phyloP scores from a whole-genome alignment of 2,797 vertebrate genomes.

The Triplophysa yarkandensis region DNA sequence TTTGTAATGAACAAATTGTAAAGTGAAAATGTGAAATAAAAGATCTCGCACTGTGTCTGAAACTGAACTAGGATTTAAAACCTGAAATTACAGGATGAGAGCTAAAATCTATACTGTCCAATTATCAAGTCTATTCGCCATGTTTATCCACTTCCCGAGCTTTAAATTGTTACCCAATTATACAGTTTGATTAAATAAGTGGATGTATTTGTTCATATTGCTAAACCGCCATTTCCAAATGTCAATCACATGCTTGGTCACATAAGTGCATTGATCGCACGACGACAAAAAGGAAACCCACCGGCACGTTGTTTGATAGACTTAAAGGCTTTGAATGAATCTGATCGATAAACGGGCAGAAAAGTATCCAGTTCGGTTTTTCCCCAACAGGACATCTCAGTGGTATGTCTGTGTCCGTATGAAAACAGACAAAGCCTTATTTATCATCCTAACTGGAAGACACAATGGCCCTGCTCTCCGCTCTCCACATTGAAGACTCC shows the following conservation, averaged over 20 bases:
- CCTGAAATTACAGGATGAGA: background rate
- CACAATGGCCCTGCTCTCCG: slow-evolving; percentile 49
- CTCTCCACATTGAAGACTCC: slow-evolving; percentile 53
- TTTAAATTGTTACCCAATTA: slow-evolving; percentile 34
- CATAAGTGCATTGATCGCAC: slow-evolving; percentile 46
- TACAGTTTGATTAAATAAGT: slow-evolving; percentile 47
- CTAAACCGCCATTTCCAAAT: slow-evolving; percentile 51
- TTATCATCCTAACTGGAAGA: slow-evolving; percentile 51
- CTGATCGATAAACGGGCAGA: slow-evolving; percentile 48
- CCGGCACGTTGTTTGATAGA: slow-evolving; percentile 48
- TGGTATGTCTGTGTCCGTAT: slow-evolving; percentile 50
- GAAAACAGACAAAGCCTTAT: slow-evolving; percentile 56
- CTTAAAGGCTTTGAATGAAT: slow-evolving; percentile 40
- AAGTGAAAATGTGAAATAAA: background rate
- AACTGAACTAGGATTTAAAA: slow-evolving; percentile 13
- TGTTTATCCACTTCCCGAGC: slow-evolving; percentile 26
- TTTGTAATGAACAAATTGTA: too few relatives aligned
- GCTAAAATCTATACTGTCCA: background rate
- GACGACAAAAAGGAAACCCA: slow-evolving; percentile 30
- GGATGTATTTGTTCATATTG: slow-evolving; percentile 42
- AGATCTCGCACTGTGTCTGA: background rate
- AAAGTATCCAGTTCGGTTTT: slow-evolving; percentile 44
- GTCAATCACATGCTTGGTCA: slow-evolving; percentile 56
- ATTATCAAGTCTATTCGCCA: background rate
- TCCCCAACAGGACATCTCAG: slow-evolving; percentile 45